phyloP scores from a whole-genome alignment of 1,140 invertebrate species.

The Calycopis cecrops region DNA sequence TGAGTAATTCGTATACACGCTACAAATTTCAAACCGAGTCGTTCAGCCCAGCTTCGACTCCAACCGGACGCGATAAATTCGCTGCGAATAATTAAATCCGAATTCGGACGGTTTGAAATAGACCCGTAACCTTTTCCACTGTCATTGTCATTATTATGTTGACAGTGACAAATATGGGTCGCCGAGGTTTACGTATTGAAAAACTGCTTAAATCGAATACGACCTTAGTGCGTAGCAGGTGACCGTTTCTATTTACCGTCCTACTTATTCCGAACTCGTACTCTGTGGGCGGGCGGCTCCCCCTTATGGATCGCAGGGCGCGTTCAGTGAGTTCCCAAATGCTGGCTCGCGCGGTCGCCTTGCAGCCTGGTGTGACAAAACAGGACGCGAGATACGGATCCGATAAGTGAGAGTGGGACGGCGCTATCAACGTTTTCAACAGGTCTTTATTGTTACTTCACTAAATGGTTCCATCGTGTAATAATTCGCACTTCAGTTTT shows the following conservation, averaged over 20 bases:
- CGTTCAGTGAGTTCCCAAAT: conserved; percentile 55
- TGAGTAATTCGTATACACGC: no score
- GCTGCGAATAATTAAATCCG: background rate
- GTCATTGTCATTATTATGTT: background rate
- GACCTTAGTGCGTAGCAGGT: conserved; percentile 28
- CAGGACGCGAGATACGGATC: conserved; percentile 44
- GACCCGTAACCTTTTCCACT: conserved; percentile 5
- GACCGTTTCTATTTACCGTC: conserved; percentile 57
- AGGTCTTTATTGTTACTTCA: conserved; percentile 68
- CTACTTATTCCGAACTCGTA: conserved; percentile 56
- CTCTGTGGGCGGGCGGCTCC: conserved; percentile 46
- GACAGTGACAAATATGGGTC: conserved; percentile 1
- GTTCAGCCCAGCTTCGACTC: no score
- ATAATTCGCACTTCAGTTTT: conserved; percentile 58
- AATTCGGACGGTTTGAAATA: background rate
- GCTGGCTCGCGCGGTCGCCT: conserved; percentile 53
- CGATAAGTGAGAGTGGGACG: conserved; percentile 42
- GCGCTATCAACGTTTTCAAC: conserved; percentile 51
- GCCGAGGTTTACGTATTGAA: background rate
- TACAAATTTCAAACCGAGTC: no score
- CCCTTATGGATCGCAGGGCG: conserved; percentile 61
- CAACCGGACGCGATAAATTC: background rate
- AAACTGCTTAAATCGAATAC: background rate
- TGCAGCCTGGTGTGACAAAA: conserved; percentile 27
- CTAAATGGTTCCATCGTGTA: conserved; percentile 63